A percentile compares a stretch with the other conserved stretches of the same genome.
phyloP scores from a whole-genome alignment of 1,140 invertebrate genomes.

The Belonocnema kinseyi region DNA sequence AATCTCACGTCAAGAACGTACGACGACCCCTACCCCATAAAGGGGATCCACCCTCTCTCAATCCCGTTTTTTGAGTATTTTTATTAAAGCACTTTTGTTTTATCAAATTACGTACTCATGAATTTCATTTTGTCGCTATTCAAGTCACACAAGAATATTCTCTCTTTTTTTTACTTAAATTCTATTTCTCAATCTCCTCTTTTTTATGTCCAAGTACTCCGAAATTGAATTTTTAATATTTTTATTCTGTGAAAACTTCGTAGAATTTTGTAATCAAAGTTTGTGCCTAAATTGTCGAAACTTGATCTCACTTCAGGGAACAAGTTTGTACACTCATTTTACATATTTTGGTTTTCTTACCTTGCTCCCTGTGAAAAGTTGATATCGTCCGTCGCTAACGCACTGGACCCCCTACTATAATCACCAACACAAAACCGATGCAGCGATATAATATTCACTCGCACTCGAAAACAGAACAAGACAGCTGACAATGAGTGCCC shows the following conservation, averaged over 20 bases:
- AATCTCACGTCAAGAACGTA: constrained; percentile 72
- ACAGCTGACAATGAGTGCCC: constrained; percentile 55
- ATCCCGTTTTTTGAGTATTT: constrained; percentile 4
- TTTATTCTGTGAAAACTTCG: background rate
- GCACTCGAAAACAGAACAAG: constrained; percentile 60
- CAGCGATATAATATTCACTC: constrained; percentile 45
- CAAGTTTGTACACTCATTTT: background rate
- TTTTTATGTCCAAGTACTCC: constrained; percentile 14
- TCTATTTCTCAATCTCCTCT: constrained; percentile 15
- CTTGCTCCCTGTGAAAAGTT: constrained; percentile 42
- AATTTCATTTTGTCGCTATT: too few relatives aligned
- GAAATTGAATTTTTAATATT: background rate
- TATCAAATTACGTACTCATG: too few relatives aligned
- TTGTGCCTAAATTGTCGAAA: background rate
- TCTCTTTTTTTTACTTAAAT: constrained; percentile 20
- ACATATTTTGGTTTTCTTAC: constrained; percentile 42
- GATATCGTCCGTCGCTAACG: constrained; percentile 29
- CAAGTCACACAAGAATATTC: background rate
- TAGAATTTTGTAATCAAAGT: background rate
- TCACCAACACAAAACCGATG: constrained; percentile 40
- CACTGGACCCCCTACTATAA: constrained; percentile 42
- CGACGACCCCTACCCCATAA: constrained; percentile 71
- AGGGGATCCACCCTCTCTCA: constrained; percentile 38
- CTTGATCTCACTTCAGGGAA: background rate
- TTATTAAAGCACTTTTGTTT: too few relatives aligned